These are phyloP conservation scores for Synanthedon vespiformis DNA, from an alignment of 2,888 invertebrate genomes.

Conservation along the genomic window DNA sequence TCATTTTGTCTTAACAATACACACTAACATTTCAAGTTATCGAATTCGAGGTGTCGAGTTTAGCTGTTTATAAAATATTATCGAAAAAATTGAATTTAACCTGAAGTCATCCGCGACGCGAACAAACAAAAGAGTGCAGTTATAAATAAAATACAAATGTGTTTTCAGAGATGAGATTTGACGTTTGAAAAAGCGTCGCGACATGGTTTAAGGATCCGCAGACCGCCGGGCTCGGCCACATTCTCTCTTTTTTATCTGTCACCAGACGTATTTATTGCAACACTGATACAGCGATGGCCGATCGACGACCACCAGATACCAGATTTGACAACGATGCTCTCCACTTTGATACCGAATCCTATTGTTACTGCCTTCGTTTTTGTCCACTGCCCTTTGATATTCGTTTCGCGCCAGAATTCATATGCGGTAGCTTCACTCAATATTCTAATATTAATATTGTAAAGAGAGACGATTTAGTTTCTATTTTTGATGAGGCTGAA, in stretches of 20 bases:
- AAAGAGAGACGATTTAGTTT: not conserved
- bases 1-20: no score
- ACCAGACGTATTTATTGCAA: slow-evolving; percentile 58
- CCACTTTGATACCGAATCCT: slow-evolving; percentile 41
- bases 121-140: slow-evolving; percentile 9
- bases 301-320: slow-evolving; percentile 35
- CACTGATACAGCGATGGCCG: slow-evolving; percentile 34
- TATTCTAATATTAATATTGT: not conserved
- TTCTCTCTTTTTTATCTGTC: slow-evolving; percentile 57
- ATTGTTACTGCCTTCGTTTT: slow-evolving; percentile 49
- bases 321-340: slow-evolving; percentile 55
- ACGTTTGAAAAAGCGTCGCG: slow-evolving; percentile 39
- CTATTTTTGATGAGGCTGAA: not conserved
- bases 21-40: no score
- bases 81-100: slow-evolving; percentile 4
- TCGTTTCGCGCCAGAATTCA: slow-evolving; percentile 40
- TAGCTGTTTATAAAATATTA: not conserved
- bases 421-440: slow-evolving; percentile 33
- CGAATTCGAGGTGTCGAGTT: no score
- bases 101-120: not conserved
- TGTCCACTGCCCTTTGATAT: slow-evolving; percentile 31
- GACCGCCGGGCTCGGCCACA: slow-evolving; percentile 54
- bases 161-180: slow-evolving; percentile 33
- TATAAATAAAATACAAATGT: slow-evolving; percentile 18
- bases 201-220: slow-evolving; percentile 20